phyloP scores from a whole-genome alignment of 1,140 invertebrate genomes.

The Caerostris darwini region DNA sequence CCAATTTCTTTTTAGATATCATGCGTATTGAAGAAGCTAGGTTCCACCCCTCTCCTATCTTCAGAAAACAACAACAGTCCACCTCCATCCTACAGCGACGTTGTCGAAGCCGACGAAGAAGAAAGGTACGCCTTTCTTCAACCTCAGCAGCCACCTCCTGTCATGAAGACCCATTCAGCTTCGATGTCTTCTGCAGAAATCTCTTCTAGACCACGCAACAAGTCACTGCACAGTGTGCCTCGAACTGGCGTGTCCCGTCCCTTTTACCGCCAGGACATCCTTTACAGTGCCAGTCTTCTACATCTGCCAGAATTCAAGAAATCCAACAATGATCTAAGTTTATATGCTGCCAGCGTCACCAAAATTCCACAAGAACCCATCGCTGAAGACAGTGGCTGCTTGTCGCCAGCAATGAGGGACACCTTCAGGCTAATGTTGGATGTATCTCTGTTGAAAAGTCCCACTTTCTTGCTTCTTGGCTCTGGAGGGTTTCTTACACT shows the following conservation, averaged over 20 bases:
- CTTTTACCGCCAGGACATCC: constrained; percentile 82
- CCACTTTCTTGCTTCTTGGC: constrained; percentile 92
- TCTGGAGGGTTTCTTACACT: constrained; percentile 95
- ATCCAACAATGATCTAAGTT: constrained; percentile 81
- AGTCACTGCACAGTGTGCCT: neutral
- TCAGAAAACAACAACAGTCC: constrained; percentile 58
- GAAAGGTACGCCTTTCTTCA: constrained; percentile 45
- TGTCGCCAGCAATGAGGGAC: constrained; percentile 80
- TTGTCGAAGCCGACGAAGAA: constrained; percentile 56
- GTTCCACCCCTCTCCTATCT: neutral
- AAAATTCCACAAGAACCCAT: constrained; percentile 61
- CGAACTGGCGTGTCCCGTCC: constrained; percentile 78
- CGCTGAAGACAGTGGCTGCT: constrained; percentile 26
- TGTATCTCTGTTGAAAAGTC: constrained; percentile 90
- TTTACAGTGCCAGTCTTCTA: constrained; percentile 82
- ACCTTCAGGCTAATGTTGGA: constrained; percentile 88
- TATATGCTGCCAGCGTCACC: constrained; percentile 76
- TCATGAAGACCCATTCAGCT: neutral
- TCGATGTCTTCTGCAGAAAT: neutral
- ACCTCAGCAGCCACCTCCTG: neutral
- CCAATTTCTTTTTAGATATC: constrained; percentile 37
- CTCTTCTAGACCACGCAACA: neutral
- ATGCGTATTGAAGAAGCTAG: neutral
- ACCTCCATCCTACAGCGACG: constrained; percentile 75
- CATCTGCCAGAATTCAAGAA: constrained; percentile 81